Conservation (phyloP, 2,888 invertebrate species). For the Scaptodrosophila latifasciaeformis region DNA sequence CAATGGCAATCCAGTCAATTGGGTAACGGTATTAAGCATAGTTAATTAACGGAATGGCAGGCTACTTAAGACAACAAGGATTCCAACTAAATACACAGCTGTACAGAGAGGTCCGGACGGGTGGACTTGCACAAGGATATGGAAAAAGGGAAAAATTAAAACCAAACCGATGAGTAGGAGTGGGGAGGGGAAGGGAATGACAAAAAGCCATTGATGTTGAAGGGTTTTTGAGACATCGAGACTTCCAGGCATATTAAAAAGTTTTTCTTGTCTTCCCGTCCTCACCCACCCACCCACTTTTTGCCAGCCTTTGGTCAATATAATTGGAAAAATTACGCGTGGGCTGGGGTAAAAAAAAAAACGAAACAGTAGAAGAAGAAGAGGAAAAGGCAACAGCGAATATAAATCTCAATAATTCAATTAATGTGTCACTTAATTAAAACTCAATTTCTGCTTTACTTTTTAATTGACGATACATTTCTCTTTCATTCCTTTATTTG, state of each 20-base stretch:
- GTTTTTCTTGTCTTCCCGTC: constrained; percentile 5
- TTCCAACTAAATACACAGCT: too few relatives aligned
- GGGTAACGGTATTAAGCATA: constrained; percentile 44
- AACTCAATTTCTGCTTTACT: constrained; percentile 55
- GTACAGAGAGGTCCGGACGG: too few relatives aligned
- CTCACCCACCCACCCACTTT: neutral
- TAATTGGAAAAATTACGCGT: constrained; percentile 26
- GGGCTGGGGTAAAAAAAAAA: constrained; percentile 11
- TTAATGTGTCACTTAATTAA: constrained; percentile 65
- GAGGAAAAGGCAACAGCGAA: constrained; percentile 7
- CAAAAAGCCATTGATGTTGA: neutral
- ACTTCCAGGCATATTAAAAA: constrained; percentile 30
- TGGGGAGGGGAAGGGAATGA: neutral
- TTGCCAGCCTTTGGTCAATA: constrained; percentile 8
- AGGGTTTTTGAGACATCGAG: neutral
- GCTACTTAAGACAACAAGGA: constrained; percentile 60
- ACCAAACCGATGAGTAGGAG: constrained; percentile 42
- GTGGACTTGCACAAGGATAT: too few relatives aligned
- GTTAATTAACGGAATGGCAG: constrained; percentile 55
- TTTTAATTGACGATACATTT: constrained; percentile 55
- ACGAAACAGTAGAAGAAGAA: neutral
- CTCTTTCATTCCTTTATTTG: constrained; percentile 21
- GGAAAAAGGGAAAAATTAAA: constrained; percentile 17
- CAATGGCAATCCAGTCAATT: neutral
- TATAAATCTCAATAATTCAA: constrained; percentile 63